Evolutionary conservation across 2,797 vertebrate genomes (phyloP).

Genomic region (Steatocranus sp.): DNA sequence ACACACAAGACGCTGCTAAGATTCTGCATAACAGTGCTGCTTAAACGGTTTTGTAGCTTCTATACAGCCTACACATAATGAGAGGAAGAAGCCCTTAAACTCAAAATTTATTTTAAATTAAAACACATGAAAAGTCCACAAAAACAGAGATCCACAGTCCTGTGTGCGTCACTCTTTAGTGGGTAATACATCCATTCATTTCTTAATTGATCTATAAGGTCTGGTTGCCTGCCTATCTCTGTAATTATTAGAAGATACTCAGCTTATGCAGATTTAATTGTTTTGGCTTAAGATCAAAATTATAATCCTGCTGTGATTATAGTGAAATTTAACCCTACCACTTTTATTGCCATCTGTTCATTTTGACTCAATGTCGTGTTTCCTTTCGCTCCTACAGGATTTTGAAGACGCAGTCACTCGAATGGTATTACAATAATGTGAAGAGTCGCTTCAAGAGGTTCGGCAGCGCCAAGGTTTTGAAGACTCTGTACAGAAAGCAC

Average conservation of each 20-base stretch:
- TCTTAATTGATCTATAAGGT: not conserved
- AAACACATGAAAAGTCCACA: not conserved
- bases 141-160: not conserved
- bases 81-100: not conserved
- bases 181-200: not conserved
- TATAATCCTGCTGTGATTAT: constrained; percentile 31
- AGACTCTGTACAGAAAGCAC: constrained; percentile 92
- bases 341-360: constrained; percentile 31
- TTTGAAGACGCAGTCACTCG: constrained; percentile 88
- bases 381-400: constrained; percentile 70
- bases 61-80: not conserved
- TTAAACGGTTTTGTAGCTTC: not conserved
- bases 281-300: constrained; percentile 11
- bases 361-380: constrained; percentile 14
- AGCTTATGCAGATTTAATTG: constrained; percentile 7
- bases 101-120: not conserved
- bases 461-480: constrained; percentile 95
- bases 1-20: not conserved
- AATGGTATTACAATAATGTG: constrained; percentile 97
- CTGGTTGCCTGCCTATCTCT: not conserved
- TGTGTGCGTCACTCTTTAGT: not conserved
- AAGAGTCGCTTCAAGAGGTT: constrained; percentile 97
- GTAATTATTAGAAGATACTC: not conserved
- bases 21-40: not conserved
- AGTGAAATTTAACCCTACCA: constrained; percentile 12